Percentiles rank a stretch among this genome's conserved stretches.
Conservation (phyloP, 2,797 vertebrate species). For the Paramormyrops hopkinsi region DNA sequence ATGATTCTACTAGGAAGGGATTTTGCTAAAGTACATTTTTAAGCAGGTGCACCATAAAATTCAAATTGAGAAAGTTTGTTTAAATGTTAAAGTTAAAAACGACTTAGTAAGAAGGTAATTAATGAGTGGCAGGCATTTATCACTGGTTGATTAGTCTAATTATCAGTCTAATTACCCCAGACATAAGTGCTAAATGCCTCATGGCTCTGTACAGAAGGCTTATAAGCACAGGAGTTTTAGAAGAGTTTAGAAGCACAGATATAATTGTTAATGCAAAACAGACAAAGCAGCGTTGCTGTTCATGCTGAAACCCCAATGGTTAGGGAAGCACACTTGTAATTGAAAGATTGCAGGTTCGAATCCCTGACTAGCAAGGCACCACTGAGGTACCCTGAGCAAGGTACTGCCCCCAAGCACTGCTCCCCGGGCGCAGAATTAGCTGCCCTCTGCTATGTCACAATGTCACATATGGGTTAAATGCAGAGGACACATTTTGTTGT, state of each 20-base stretch:
- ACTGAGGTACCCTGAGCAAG: neutral
- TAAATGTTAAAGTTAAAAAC: neutral
- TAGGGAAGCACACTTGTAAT: neutral
- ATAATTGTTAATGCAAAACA: neutral
- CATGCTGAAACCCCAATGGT: neutral
- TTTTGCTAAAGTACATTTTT: neutral
- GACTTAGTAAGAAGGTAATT: neutral
- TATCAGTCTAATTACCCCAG: constrained; percentile 8
- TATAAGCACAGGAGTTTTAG: neutral
- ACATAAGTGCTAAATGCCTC: neutral
- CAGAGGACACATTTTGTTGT: neutral
- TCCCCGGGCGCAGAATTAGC: neutral
- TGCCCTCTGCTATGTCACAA: neutral
- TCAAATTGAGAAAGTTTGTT: neutral
- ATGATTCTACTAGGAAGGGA: neutral
- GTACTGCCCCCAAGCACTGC: neutral
- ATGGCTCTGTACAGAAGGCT: neutral
- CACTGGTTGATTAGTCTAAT: neutral
- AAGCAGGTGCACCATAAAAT: neutral
- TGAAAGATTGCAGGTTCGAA: neutral
- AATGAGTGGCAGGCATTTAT: neutral
- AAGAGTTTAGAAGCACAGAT: neutral
- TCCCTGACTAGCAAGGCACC: neutral
- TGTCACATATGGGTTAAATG: neutral
- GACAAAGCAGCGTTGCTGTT: neutral